phyloP scores from a whole-genome alignment of 1,140 invertebrate species.

The Mercenaria mercenaria region DNA sequence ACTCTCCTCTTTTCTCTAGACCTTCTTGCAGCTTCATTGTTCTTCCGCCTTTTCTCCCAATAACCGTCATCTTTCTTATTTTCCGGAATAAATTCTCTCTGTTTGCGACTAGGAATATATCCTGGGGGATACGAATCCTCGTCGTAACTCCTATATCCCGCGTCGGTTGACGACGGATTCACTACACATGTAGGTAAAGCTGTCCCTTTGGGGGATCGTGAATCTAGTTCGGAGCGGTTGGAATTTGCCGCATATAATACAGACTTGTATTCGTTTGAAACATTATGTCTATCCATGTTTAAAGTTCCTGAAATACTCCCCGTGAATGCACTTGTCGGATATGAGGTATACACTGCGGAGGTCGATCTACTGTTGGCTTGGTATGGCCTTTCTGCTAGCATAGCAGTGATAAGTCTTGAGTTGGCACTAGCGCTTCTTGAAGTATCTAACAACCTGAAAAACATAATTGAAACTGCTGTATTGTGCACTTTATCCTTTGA shows the following conservation, averaged over 20 bases:
- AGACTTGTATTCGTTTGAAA: constrained; percentile 21
- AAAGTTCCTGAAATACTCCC: neutral
- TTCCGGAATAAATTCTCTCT: constrained; percentile 98
- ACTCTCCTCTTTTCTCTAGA: constrained; percentile 97
- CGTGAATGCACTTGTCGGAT: constrained; percentile 17
- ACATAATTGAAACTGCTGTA: too few relatives aligned
- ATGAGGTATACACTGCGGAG: constrained; percentile 24
- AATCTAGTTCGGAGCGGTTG: constrained; percentile 12
- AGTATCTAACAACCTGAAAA: constrained; percentile 61
- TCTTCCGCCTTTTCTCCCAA: constrained; percentile 97
- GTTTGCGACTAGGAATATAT: constrained; percentile 89
- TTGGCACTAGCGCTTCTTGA: constrained; percentile 1
- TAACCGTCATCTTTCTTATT: constrained; percentile 99
- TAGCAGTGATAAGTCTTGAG: constrained; percentile 55
- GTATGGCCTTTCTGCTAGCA: constrained; percentile 46
- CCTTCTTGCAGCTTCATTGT: constrained; percentile 98
- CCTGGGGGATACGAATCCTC: constrained; percentile 24
- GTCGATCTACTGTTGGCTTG: neutral
- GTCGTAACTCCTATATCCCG: constrained; percentile 30
- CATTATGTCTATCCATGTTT: neutral
- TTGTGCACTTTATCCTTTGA: neutral
- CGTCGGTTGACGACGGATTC: constrained; percentile 66
- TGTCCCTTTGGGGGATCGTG: constrained; percentile 35
- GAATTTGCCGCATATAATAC: neutral
- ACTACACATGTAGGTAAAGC: constrained; percentile 71